Evolutionary conservation across 2,888 invertebrate species (phyloP).

Genomic region (Dione juno): DNA sequence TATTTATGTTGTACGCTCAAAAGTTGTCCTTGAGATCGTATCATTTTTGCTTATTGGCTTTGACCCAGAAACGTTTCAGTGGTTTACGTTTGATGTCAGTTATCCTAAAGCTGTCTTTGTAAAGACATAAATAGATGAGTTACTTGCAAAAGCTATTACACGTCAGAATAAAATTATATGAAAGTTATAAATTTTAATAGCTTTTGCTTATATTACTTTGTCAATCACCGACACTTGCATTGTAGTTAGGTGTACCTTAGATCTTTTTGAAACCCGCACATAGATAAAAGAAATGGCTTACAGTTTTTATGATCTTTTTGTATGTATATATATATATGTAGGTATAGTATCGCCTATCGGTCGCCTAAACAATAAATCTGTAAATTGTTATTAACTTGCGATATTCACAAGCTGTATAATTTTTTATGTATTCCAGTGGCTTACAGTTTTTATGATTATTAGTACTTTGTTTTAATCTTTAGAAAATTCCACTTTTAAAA

Average conservation of each 20-base stretch:
- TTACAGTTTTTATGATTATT: too few relatives aligned
- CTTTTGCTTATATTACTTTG: neutral
- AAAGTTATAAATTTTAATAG: conserved; percentile 13
- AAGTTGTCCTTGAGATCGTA: conserved; percentile 21
- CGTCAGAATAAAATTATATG: neutral
- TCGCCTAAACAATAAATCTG: neutral
- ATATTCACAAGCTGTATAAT: conserved; percentile 21
- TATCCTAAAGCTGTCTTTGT: conserved; percentile 18
- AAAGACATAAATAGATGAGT: conserved; percentile 25
- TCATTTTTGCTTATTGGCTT: conserved; percentile 45
- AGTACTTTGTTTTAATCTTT: too few relatives aligned
- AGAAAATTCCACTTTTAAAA: too few relatives aligned
- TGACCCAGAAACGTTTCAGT: conserved; percentile 45
- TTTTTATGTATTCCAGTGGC: conserved; percentile 28
- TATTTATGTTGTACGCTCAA: conserved; percentile 12
- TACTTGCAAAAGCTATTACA: conserved; percentile 4
- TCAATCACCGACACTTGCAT: neutral
- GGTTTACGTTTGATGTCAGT: conserved; percentile 39
- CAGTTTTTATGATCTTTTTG: too few relatives aligned
- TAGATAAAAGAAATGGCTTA: too few relatives aligned
- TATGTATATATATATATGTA: neutral
- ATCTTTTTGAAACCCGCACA: too few relatives aligned
- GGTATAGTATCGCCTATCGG: neutral
- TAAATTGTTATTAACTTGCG: neutral
- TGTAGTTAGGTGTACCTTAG: neutral